Evolutionary conservation across 2,113 vertebrate genomes (phyloP), one percentile per base, ranked within the genome.

Genomic region (Prolemur simus): DNA sequence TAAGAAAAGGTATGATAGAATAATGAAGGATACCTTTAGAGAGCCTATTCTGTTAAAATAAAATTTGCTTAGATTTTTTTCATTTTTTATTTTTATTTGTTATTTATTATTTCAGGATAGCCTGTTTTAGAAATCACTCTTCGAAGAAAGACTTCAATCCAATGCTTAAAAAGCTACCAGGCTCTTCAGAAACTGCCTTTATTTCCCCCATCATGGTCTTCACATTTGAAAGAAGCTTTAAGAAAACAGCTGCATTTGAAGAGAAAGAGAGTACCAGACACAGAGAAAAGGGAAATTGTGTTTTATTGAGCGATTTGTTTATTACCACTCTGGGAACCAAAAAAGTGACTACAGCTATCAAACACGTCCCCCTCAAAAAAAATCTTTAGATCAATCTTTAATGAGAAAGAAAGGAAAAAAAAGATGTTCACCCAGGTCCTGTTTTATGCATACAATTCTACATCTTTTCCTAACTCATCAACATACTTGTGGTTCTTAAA

Each of bases 361-460:
- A 95, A 76, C 96, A 87, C 92, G 76, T 77, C 83, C 97, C 73
- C 71, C 71, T 96, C 89, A 97, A 96, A 97, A 97, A 56, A 97
- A 93, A 66, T 96, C 94, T 97, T 97, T 80, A 97, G 84, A 97
- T 97, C 58, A 96, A 98, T 97, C 83, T 98, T 98, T 97, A 97
- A 97, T 98, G 87, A 97, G 95, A 84, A 96, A 37, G n/a, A 66
- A 89, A 94, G 74, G 69, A 89, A 89, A 34, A 54, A 81, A 87
- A 78, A 64, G 13, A 82, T n/a, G 18, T 77, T 97, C 18, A 52
- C 78, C 8, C 89, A 86, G 90, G 39, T 91, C 89, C 56, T 83
- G 80, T 92, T 89, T 96, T 89, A 85, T 45, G 7, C 69, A 96
- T 89, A 96, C 76, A 96, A 47, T 73, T 95, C 54, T 89, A 1